Evolutionary conservation across 2,113 vertebrate species (phyloP).

Genomic region (Calyptommatus sinebrachiatus): DNA sequence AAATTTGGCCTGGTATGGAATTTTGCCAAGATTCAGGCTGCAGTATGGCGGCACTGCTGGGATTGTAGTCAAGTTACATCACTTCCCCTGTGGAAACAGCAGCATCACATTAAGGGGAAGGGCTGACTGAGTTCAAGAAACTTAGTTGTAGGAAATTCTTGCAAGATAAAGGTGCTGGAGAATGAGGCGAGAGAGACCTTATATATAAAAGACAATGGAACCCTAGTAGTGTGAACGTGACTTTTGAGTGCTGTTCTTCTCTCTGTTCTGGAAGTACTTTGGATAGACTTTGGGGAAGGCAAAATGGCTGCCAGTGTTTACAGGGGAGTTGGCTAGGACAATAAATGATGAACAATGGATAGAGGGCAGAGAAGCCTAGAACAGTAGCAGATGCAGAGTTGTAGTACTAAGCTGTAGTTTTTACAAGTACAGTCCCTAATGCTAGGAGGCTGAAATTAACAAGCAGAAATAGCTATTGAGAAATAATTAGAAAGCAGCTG

Average conservation of each 20-base stretch:
- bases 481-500: conserved; percentile 26
- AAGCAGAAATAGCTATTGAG: conserved; percentile 14
- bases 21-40: background rate
- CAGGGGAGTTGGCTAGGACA: background rate
- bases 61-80: conserved; percentile 22
- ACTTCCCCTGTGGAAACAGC: conserved; percentile 20
- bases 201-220: background rate
- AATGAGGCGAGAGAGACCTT: background rate
- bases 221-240: background rate
- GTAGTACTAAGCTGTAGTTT: background rate
- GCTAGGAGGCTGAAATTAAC: background rate
- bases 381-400: background rate
- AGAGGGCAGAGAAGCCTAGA: background rate
- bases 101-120: background rate
- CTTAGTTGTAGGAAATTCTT: background rate
- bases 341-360: background rate
- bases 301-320: conserved; percentile 6
- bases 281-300: background rate
- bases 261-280: too few species aligned
- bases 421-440: background rate
- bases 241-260: background rate
- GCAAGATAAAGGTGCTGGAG: background rate
- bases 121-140: conserved; percentile 10
- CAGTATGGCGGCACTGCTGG: background rate
- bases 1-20: background rate